phyloP scores from a whole-genome alignment of 1,140 invertebrate genomes.

The Samia ricini region DNA sequence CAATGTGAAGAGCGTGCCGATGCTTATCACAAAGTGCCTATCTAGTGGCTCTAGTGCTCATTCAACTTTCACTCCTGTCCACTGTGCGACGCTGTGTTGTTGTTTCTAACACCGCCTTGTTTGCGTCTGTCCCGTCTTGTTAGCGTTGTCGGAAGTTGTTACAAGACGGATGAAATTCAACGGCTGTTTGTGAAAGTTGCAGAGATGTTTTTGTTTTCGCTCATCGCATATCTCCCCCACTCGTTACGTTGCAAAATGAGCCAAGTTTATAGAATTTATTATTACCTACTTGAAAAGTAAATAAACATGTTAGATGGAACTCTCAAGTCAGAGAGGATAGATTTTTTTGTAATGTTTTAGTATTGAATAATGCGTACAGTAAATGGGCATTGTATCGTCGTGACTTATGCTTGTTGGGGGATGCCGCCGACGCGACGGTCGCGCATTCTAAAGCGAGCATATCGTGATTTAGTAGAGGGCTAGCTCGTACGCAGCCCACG shows the following conservation, averaged over 20 bases:
- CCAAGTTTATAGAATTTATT: not conserved
- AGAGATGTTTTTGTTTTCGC: conserved; percentile 10
- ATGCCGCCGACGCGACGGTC: conserved; percentile 27
- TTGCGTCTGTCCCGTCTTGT: conserved; percentile 37
- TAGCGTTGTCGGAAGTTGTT: conserved; percentile 36
- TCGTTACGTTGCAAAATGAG: conserved; percentile 10
- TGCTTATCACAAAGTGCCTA: conserved; percentile 56
- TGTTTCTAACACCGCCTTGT: conserved; percentile 43
- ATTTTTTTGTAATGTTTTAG: conserved; percentile 48
- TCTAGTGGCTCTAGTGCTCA: conserved; percentile 47
- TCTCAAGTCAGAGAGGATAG: conserved; percentile 26
- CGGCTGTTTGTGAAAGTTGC: conserved; percentile 25
- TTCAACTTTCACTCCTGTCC: conserved; percentile 55
- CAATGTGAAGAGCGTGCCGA: conserved; percentile 65
- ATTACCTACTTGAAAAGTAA: conserved; percentile 34
- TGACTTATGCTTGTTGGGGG: conserved; percentile 46
- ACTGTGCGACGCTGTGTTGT: conserved; percentile 23
- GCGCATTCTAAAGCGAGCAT: conserved; percentile 50
- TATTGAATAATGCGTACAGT: conserved; percentile 66
- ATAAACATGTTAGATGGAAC: conserved; percentile 34
- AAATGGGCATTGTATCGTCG: conserved; percentile 48
- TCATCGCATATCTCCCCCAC: conserved; percentile 6
- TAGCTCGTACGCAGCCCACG: conserved; percentile 48
- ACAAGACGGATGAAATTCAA: conserved; percentile 19
- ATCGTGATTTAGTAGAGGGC: conserved; percentile 68